Base-by-base conservation (phyloP, 2,888 invertebrate genomes). In the Himalopsyche kuldschensis region DNA sequence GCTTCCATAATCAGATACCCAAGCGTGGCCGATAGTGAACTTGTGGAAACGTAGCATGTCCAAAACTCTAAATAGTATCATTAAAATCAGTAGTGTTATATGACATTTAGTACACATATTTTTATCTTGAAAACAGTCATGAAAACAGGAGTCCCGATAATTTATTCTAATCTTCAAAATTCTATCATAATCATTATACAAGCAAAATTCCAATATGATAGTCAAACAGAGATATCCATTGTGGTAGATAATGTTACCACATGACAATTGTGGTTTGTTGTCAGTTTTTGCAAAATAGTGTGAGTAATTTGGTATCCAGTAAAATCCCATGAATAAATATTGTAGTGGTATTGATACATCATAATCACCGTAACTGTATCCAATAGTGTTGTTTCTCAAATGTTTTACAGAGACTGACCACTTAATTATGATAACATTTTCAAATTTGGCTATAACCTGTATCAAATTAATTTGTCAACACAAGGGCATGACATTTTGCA, bases 1-100 rank as follows among this genome's bases (percentile, higher is more conserved):
- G 90, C 95, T 95, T 69, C 99, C 99, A 91, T 96, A 99, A 91
- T 99, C 99, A 0, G 98, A 97, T 20, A 94, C 95, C 99, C 99
- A 99, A 75, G 98, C 97, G 90, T 97, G 96, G 0, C 99, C 99
- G 88, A 99, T 98, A 6, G 99, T 99, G 90, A 99, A 98, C 91
- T 98, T 98, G 90, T 99, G 98, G 92, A 97, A 99, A 82, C 98
- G 94, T 85, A 99, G 91, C 98, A 99, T 98, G 91, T 99, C 99
- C 91, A 99, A 92, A 1, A 99, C 99, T 17, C 98, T 98, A 90
- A 80, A 89, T 89, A 85, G 81, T 85, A 81, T 15, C 5, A 41
- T 8, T 11, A 8, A 86, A 86, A 79, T 46, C 24, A 84, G 76
- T 84, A 24, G n/a, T 77, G 46, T 48, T 47, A 10, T 6, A 75